Base-by-base conservation (phyloP, 1,140 invertebrate genomes). In the Drosophila micromelanica region DNA sequence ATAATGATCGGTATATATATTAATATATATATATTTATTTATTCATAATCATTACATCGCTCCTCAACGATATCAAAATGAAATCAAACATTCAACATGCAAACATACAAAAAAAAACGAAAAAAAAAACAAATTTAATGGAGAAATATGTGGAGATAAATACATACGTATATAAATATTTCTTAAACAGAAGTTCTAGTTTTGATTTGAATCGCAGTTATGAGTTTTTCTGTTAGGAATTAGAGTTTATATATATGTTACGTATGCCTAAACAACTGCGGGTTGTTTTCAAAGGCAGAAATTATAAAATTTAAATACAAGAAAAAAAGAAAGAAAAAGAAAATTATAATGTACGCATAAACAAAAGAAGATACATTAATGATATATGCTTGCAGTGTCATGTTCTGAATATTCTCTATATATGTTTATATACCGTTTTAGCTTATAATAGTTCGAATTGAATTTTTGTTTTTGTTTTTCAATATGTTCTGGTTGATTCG, bases 391-490 rank as follows among this genome's bases (percentile, higher is more conserved):
- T 68, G 70, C 55, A 68, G 70, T 73, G 54, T 55, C 70, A 73
- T 73, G 63, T 68, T 67, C 48, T 52, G 61, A 65, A 60, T 73
- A 73, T 73, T 73, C 35, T 54, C 63, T 68, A 73, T 73, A 60
- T 68, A 65, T 56, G 54, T 42, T 65, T 72, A 56, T 72, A 72
- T 72, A 68, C 63, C 30, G 46, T 72, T 27, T 27, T 67, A 65
- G 62, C 60, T 67, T 73, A 73, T 60, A 68, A 54, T 67, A 73
- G 70, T 68, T 68, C 15, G 54, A 72, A 68, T 73, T 68, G 55
- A 67, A 73, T 68, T 73, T 68, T 23, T n/a, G n/a, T 9, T 35
- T 35, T 35, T 27, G 0, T 27, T 27, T 32, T 60, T 68, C 40
- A 62, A 52, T 59, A 35, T 54, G 4, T 59, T 62, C 13, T 60